Conservation (phyloP, 2,797 vertebrate species). For the Anas bahamensis region DNA sequence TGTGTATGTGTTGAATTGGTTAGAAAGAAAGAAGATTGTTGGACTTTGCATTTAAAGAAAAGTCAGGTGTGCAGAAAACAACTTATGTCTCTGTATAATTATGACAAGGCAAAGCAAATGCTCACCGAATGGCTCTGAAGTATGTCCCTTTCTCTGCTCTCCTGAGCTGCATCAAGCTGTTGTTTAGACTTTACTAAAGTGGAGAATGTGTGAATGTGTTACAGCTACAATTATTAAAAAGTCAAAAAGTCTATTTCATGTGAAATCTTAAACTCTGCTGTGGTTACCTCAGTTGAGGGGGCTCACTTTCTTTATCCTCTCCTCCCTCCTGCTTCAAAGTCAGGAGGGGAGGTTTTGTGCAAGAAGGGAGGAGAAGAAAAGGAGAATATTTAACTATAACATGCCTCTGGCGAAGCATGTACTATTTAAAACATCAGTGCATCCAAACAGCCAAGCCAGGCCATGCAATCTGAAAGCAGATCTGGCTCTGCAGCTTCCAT, state of each 20-base stretch:
- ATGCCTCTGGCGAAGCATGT: conserved; percentile 21
- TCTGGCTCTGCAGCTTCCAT: background rate
- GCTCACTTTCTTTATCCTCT: background rate
- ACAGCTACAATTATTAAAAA: background rate
- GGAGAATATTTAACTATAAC: background rate
- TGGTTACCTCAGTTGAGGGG: background rate
- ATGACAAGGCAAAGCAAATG: background rate
- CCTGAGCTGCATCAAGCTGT: background rate
- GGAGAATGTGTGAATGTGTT: background rate
- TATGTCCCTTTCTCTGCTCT: background rate
- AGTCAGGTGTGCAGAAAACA: background rate
- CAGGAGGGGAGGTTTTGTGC: background rate
- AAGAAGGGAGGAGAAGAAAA: background rate
- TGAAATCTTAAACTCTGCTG: background rate
- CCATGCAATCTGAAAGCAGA: background rate
- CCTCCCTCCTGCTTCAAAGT: background rate
- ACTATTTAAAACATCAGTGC: conserved; percentile 11
- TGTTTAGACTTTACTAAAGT: background rate
- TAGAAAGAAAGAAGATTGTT: background rate
- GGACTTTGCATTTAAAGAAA: background rate
- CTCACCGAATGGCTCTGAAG: background rate
- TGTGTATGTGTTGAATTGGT: background rate
- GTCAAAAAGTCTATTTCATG: background rate
- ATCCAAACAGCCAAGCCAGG: background rate
- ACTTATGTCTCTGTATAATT: background rate